These are phyloP conservation scores for Drosophila putrida DNA, from an alignment of 2,888 invertebrate species.

Conservation along the genomic window DNA sequence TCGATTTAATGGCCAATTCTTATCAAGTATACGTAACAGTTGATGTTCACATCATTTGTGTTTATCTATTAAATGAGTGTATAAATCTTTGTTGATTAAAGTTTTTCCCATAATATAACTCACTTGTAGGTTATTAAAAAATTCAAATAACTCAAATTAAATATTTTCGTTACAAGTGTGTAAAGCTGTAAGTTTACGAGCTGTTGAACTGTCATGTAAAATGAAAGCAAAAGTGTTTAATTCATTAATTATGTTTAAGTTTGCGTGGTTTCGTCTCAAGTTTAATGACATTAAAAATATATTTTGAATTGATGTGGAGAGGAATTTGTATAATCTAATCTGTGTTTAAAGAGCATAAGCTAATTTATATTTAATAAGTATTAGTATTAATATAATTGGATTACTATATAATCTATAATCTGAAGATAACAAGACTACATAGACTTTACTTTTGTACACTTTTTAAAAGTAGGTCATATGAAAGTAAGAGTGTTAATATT, in stretches of 20 bases:
- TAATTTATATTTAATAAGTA: neutral
- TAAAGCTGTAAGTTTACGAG: conserved; percentile 1
- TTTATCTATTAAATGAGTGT: neutral
- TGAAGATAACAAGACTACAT: neutral
- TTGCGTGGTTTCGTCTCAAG: neutral
- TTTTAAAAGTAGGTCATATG: neutral
- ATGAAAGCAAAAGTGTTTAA: conserved; percentile 13
- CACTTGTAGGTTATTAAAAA: neutral
- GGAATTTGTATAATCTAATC: neutral
- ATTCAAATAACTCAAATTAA: conserved; percentile 5
- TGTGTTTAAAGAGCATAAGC: neutral
- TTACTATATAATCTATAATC: neutral
- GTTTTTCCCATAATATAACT: conserved; percentile 8
- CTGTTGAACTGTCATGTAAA: neutral
- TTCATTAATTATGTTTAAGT: neutral
- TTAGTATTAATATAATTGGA: neutral
- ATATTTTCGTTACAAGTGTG: conserved; percentile 4
- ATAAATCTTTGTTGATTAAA: conserved; percentile 3
- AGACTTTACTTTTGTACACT: too few relatives aligned
- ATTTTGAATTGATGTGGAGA: neutral
- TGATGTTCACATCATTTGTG: conserved; percentile 2
- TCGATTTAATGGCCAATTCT: conserved; percentile 23
- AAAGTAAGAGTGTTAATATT: conserved; percentile 3
- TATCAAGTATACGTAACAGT: conserved; percentile 21
- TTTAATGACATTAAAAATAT: conserved; percentile 1